A percentile compares a stretch with the other conserved stretches of the same genome.
These are phyloP conservation scores for Glandiceps talaboti DNA, from an alignment of 53 echinoderm and acorn worm genomes.

Conservation along the genomic window DNA sequence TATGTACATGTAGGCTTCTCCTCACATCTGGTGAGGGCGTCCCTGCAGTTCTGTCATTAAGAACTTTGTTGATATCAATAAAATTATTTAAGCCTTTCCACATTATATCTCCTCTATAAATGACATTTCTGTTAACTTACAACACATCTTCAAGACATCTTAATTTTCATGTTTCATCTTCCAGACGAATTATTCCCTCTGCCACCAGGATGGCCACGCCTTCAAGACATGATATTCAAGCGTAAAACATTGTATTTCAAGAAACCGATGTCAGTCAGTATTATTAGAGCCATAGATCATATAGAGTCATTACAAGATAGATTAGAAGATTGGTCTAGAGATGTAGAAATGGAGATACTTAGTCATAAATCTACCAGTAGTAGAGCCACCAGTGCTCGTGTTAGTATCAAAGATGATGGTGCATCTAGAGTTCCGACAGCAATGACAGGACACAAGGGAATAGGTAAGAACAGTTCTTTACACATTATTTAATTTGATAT, in stretches of 20 bases:
- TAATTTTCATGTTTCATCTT: no score
- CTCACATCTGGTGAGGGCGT: no score
- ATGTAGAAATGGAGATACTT: slow-evolving; percentile 79
- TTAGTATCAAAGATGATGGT: not conserved
- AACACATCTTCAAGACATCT: no score
- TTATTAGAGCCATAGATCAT: slow-evolving; percentile 64
- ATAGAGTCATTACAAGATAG: slow-evolving; percentile 74
- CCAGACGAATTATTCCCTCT: slow-evolving; percentile 59
- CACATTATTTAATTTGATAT: no score
- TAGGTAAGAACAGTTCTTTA: not conserved
- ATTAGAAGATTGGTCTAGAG: slow-evolving; percentile 85
- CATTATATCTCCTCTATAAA: no score
- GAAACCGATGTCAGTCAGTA: slow-evolving; percentile 57
- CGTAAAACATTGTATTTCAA: slow-evolving; percentile 66
- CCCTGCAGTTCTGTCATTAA: no score
- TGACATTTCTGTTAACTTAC: no score
- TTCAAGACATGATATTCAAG: slow-evolving; percentile 79
- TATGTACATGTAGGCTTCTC: no score
- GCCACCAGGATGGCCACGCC: slow-evolving; percentile 83
- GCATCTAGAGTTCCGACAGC: not conserved
- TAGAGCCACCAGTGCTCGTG: slow-evolving; percentile 10
- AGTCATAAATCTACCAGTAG: slow-evolving; percentile 47
- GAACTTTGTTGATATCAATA: no score
- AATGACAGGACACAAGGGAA: not conserved
- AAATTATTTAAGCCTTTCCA: no score